Evolutionary conservation across 2,113 vertebrate genomes (phyloP), one percentile per base, ranked within the genome.

Genomic region (Erythrocercus mccallii): DNA sequence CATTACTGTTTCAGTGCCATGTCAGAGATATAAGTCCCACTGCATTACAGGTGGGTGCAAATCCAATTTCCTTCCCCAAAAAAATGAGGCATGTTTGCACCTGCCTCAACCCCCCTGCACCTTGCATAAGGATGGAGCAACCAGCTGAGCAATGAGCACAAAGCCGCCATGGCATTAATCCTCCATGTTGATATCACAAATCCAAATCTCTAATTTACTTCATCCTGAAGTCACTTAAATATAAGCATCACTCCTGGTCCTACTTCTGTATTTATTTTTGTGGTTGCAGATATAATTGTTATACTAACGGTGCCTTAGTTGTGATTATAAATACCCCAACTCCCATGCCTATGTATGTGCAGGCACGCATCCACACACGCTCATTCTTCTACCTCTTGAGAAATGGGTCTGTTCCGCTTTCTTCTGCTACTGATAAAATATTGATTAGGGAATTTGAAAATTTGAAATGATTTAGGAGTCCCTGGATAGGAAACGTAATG

Each of bases 371-470:
- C 78, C 33, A 4, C 86, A 70, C 73, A 56, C 54, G 0, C 77
- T 78, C 64, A 11, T 68, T 77, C 95, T 53, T 70, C 88, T 66
- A 13, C 95, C 94, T 87, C 84, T 77, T 93, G 94, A 95, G 93
- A 97, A 96, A 95, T 78, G 61, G 90, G 73, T 65, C 96, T 69
- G 47, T 97, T 97, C 96, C 42, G 71, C 90, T 95, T 93, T 96
- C 97, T 96, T 95, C 92, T 96, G 95, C 97, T 96, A 65, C 44
- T 94, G 95, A 98, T 98, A 97, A 98, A 98, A 98, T 98, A 98
- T 98, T 98, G 98, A 98, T 98, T 98, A 98, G 97, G 95, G 96
- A 97, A 97, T 98, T 98, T 97, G 97, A 97, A 98, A 97, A 98
- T 98, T 97, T 89, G 76, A 98, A 98, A 98, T 98, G 98, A 98